phyloP scores from a whole-genome alignment of 2,888 invertebrate species.

The Andrena marginata region DNA sequence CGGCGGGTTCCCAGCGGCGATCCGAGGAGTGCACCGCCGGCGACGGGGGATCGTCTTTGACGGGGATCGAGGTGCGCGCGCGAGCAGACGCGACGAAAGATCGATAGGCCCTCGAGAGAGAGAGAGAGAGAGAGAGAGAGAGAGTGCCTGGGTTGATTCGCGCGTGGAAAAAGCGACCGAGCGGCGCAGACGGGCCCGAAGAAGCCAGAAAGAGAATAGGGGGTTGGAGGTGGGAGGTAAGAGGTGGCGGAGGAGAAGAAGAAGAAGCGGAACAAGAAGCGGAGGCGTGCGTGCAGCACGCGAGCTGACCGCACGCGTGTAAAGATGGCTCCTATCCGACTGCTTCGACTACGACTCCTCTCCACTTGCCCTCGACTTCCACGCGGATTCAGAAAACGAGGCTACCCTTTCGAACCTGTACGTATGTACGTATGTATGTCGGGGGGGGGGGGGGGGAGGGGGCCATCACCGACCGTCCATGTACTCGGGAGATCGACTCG shows the following conservation, averaged over 20 bases:
- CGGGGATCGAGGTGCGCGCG: not conserved
- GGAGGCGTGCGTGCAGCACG: slow-evolving; percentile 80
- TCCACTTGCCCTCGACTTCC: slow-evolving; percentile 29
- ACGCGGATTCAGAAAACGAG: slow-evolving; percentile 19
- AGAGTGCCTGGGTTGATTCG: not conserved
- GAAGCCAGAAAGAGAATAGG: slow-evolving; percentile 21
- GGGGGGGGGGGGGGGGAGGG: too few relatives aligned
- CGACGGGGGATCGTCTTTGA: not conserved
- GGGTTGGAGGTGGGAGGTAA: slow-evolving; percentile 20
- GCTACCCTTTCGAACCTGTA: slow-evolving; percentile 70
- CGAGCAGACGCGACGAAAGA: not conserved
- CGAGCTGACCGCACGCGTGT: slow-evolving; percentile 82
- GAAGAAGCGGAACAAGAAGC: slow-evolving; percentile 53
- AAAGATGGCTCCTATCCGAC: slow-evolving; percentile 77
- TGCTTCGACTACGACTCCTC: slow-evolving; percentile 52
- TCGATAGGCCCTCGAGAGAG: not conserved
- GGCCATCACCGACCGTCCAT: slow-evolving; percentile 66
- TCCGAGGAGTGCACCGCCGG: too few relatives aligned
- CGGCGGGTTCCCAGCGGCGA: too few relatives aligned
- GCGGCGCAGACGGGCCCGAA: slow-evolving; percentile 33
- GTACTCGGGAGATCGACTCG: slow-evolving; percentile 73
- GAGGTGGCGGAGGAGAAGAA: slow-evolving; percentile 14
- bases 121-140: too few relatives aligned
- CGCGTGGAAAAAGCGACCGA: not conserved
- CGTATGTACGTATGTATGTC: not conserved